Base-by-base conservation (phyloP, 2,797 vertebrate species). In the Salarias fasciatus region DNA sequence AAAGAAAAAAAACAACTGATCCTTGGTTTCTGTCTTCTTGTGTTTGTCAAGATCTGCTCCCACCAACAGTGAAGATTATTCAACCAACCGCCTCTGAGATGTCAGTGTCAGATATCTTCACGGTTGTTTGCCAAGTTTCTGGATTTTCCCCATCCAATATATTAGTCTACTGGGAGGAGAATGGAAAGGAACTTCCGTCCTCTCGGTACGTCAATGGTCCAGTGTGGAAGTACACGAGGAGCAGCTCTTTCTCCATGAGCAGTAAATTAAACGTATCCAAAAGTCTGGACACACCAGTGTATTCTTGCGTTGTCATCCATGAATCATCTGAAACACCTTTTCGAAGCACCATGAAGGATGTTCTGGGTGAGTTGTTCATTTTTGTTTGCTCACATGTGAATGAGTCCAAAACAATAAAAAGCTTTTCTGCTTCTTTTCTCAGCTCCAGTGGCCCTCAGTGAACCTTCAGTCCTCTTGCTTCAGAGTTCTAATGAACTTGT, bases 71-170 rank as follows among this genome's bases (percentile, higher is more conserved):
- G 45, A 78, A 44, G 58, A 83, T 92, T 53, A 14, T 86, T 1
- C 53, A 68, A 30, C 82, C 84, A n/a, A 67, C 83, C 47, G 61
- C 46, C 18, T 28, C 47, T 1, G 82, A 91, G 40, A 62, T 79
- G 8, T 61, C 50, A 10, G 15, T 11, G 2, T 65, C 72, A 9
- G 55, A 71, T 1, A 12, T 30, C 29, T 0, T 73, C 31, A 46
- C 15, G 11, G 73, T 92, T 6, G 13, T 69, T 33, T 92, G 92
- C 50, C 54, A 80, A 0, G 73, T 93, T n/a, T 81, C 79, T 31
- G 88, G 68, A 14, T 92, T 87, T 75, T 85, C 52, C 58, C 92
- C 92, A n/a, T 67, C 86, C 29, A 74, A 81, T 40, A 69, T 91
- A 28, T 57, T 71, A 0, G 79, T 91, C 29, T 31, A 83, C 36